Evolutionary conservation across 2,797 vertebrate species (phyloP), one percentile per base, ranked within the genome.

Genomic region (Cynopterus sphinx): DNA sequence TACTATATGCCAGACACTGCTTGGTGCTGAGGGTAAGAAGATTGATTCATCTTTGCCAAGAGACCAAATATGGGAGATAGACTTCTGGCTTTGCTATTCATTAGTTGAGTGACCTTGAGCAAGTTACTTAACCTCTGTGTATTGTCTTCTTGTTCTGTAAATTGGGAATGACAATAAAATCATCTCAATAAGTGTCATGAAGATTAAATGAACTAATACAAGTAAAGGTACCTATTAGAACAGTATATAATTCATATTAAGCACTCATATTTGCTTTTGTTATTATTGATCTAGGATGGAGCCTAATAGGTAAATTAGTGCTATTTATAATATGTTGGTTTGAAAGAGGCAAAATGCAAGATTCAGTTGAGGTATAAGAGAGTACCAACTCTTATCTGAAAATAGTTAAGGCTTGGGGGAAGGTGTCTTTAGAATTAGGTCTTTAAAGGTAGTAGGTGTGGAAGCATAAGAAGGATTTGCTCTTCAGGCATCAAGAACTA

Each of bases 351-450:
- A 75, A 71, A 43, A 59, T 31, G 13, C 21, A 39, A n/a, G 7
- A 57, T 92, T 26, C 24, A 39, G 7, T 33, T 16, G 9, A 39
- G 39, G 8, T 70, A 7, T 82, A 28, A 61, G 33, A 19, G 46
- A 46, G 68, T 94, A 49, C 19, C 49, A 49, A 0, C 28, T 53
- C 39, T 74, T 68, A 81, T 61, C 49, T 71, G 39, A 59, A 87
- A 82, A 33, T 68, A 46, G 36, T 67, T 75, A 86, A 61, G 21
- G 21, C 15, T 61, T 89, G 74, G 55, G 6, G 67, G 16, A n/a
- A 57, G 41, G 17, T 49, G 0, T 90, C 81, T 90, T 93, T 87
- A 59, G 81, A 93, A 33, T 67, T 92, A 87, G 70, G 21, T 93
- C 86, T 49, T 77, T 5, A 87, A 85, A 77, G 53, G 12, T 65